Percentiles rank a stretch among this genome's conserved stretches.
Conservation (phyloP, 1,140 invertebrate species). For the Schlechtendalia chinensis region DNA sequence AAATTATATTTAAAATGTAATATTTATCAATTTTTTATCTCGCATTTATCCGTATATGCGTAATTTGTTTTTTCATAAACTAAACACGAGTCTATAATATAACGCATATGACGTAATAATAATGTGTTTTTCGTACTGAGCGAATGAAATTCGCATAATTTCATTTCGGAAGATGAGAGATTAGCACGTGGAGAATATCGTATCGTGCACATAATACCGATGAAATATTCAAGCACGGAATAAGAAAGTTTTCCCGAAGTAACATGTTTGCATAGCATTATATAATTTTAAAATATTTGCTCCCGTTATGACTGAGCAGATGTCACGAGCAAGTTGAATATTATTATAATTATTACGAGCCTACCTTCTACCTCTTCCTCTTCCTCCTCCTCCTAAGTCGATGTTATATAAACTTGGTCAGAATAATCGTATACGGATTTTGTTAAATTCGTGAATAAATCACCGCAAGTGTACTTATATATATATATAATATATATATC, state of each 20-base stretch:
- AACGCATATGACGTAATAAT: background rate
- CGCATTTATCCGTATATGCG: too few species aligned
- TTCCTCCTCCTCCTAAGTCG: background rate
- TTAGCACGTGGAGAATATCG: conserved; percentile 11
- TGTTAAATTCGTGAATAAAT: conserved; percentile 41
- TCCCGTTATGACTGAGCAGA: conserved; percentile 22
- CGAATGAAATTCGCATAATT: background rate
- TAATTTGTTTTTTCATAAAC: too few species aligned
- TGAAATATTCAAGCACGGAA: conserved; percentile 37
- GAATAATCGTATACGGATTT: conserved; percentile 16
- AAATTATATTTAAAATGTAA: too few species aligned
- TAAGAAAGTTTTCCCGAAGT: conserved; percentile 19
- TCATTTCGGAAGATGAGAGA: background rate
- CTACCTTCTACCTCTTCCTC: background rate
- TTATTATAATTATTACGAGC: conserved; percentile 37
- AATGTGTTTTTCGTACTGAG: background rate
- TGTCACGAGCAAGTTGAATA: conserved; percentile 34
- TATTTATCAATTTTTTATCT: too few species aligned
- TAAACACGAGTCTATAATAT: too few species aligned
- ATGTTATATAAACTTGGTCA: conserved; percentile 25
- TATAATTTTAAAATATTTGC: conserved; percentile 39
- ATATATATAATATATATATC: too few species aligned
- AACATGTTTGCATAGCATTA: conserved; percentile 47
- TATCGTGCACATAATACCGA: background rate
- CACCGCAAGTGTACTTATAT: background rate